phyloP scores from a whole-genome alignment of 2,113 vertebrate genomes.

The Malurus alboscapulatus region DNA sequence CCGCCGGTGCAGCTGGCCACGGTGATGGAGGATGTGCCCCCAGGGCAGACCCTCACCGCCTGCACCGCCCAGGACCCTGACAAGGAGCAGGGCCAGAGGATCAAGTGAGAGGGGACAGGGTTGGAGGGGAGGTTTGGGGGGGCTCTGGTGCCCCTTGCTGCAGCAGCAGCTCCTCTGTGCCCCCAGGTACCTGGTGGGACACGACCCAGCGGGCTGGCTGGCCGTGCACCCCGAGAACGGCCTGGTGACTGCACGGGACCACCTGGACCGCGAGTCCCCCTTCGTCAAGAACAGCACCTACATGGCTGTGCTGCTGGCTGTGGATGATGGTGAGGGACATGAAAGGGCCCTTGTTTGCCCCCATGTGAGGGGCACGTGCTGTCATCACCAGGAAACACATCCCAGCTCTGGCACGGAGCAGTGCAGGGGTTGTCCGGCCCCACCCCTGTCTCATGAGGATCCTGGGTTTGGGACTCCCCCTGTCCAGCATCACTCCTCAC shows the following conservation, averaged over 20 bases:
- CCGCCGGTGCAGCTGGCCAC: conserved; percentile 50
- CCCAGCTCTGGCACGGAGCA: not conserved
- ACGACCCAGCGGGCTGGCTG: conserved; percentile 82
- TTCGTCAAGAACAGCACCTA: conserved; percentile 80
- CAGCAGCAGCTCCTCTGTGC: not conserved
- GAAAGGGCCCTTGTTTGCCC: conserved; percentile 17
- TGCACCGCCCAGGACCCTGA: conserved; percentile 86
- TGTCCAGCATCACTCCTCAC: not conserved
- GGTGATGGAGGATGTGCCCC: conserved; percentile 65
- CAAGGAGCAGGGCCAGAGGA: conserved; percentile 73
- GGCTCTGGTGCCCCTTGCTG: rapidly evolving
- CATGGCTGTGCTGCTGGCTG: conserved; percentile 72
- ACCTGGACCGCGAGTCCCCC: conserved; percentile 82
- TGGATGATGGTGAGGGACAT: conserved; percentile 79
- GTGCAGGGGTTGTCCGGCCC: not conserved
- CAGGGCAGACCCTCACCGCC: conserved; percentile 19
- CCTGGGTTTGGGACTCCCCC: not conserved
- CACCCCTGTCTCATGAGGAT: rapidly evolving
- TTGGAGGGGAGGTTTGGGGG: no score
- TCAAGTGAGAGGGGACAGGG: conserved; percentile 70
- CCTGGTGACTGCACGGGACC: conserved; percentile 62
- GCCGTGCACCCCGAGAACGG: conserved; percentile 71
- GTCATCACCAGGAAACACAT: not conserved
- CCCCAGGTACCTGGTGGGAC: conserved; percentile 79
- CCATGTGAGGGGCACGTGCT: not conserved